phyloP scores from a whole-genome alignment of 2,888 invertebrate genomes.

The Penaeus monodon region DNA sequence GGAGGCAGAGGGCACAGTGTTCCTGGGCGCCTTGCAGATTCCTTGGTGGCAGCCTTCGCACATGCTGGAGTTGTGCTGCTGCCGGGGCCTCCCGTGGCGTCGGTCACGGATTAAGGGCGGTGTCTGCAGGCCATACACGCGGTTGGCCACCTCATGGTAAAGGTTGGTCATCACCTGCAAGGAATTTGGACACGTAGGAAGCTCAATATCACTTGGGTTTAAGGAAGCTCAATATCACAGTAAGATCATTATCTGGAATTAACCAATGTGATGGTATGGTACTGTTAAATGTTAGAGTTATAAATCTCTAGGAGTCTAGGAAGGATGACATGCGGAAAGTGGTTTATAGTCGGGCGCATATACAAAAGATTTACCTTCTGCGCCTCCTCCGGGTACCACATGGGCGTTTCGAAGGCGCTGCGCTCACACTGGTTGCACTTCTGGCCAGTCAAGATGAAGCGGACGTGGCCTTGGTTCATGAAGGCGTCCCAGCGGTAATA shows the following conservation, averaged over 20 bases:
- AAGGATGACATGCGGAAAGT: background rate
- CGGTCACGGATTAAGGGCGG: slow-evolving; percentile 55
- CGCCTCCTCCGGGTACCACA: slow-evolving; percentile 65
- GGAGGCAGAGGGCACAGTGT: background rate
- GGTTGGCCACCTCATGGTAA: slow-evolving; percentile 50
- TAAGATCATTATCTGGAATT: no score
- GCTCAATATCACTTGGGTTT: no score
- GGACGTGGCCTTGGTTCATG: slow-evolving; percentile 43
- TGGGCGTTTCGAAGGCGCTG: slow-evolving; percentile 55
- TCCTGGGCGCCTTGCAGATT: slow-evolving; percentile 45
- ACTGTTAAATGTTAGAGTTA: background rate
- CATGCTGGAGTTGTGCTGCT: slow-evolving; percentile 57
- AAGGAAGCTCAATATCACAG: no score
- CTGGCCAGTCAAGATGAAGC: slow-evolving; percentile 60
- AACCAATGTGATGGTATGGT: no score
- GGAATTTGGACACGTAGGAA: background rate
- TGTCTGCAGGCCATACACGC: slow-evolving; percentile 37
- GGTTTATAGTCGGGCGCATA: background rate
- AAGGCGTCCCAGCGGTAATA: slow-evolving; percentile 45
- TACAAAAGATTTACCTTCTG: slow-evolving; percentile 30
- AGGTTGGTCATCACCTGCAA: slow-evolving; percentile 63
- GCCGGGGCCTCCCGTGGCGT: slow-evolving; percentile 56
- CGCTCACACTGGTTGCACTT: slow-evolving; percentile 54
- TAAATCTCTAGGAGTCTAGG: background rate
- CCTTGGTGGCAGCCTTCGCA: slow-evolving; percentile 58